Base-by-base conservation (phyloP, 64 coral and sea anemone genomes). In the Montipora efflorescens region DNA sequence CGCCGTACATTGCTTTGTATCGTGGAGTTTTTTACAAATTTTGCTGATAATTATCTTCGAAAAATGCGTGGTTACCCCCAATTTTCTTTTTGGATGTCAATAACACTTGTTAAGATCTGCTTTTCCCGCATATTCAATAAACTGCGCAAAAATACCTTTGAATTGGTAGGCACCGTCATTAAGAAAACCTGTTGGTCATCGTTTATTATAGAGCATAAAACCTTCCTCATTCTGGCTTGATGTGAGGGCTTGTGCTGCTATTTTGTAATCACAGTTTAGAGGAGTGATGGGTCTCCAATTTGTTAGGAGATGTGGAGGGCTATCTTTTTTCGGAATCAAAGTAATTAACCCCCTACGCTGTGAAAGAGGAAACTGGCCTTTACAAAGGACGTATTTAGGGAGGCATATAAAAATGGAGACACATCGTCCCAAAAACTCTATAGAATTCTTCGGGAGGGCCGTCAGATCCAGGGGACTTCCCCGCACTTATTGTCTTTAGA, bases 261-360 rank as follows among this genome's bases (percentile, higher is more conserved):
- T 36, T 36, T 36, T 36, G 36, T 36, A 36, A 36, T 36, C 36
- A 36, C 36, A 36, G 36, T 36, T 36, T 36, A 36, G 36, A 36
- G 1, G 36, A 36, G 36, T 22, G 4, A 2, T 76, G 45, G 74
- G 74, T 76, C 74, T 76, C 74, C 74, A 76, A 3, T 76, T 76
- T 43, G 25, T 76, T 76, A 47, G 11, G 48, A 55, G 47, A 79
- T 19, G 80, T 18, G 80, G 76, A 68, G 75, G 52, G 79, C 53
- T 89, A 48, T 89, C 74, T 78, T 89, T 77, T 23, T 89, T 89
- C 12, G 87, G 87, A 23, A 89, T 89, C 10, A 89, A 74, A 52
- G 87, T 75, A 20, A 89, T 78, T 77, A 78, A 50, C 10, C 74
- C 87, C 43, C 73, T 89, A 50, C 73, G 6, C 57, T 89, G 87